These are phyloP conservation scores for Anhinga rufa DNA, from an alignment of 2,113 vertebrate species.

Conservation along the genomic window DNA sequence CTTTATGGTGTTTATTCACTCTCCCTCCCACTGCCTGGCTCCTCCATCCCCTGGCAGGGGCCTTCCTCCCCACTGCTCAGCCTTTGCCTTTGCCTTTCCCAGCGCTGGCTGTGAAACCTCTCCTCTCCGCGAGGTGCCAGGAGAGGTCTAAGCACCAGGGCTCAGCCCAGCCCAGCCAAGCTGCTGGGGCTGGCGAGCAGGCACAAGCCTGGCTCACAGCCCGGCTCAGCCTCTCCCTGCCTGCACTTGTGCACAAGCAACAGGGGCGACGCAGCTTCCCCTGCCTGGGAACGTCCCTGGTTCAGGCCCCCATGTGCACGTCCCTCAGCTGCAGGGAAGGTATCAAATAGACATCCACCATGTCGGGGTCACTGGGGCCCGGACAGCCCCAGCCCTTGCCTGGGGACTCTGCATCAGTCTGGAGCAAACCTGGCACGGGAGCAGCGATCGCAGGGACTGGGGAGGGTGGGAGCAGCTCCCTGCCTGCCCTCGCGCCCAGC, in stretches of 20 bases:
- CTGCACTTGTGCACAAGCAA: not conserved
- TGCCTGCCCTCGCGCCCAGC: not conserved
- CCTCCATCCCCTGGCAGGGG: not conserved
- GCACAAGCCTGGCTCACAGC: not conserved
- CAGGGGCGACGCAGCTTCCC: not conserved
- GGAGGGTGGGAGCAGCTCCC: not conserved
- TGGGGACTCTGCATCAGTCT: not conserved
- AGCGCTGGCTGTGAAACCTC: not conserved
- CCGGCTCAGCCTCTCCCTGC: not conserved
- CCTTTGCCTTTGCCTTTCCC: not conserved
- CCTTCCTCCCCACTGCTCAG: not conserved
- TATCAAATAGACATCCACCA: not conserved
- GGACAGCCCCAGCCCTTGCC: no score
- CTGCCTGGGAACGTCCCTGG: not conserved
- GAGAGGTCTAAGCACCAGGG: slow-evolving; percentile 6
- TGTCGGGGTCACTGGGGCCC: rapidly evolving
- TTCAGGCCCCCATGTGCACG: rapidly evolving
- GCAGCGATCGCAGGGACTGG: not conserved
- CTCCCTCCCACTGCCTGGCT: not conserved
- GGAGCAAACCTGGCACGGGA: not conserved
- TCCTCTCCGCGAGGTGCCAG: slow-evolving; percentile 60
- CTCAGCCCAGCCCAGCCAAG: not conserved
- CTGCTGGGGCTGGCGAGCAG: not conserved
- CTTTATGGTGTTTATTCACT: not conserved
- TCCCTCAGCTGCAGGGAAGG: rapidly evolving